Conservation (phyloP, 2,797 vertebrate species). For the Vespertilio murinus region DNA sequence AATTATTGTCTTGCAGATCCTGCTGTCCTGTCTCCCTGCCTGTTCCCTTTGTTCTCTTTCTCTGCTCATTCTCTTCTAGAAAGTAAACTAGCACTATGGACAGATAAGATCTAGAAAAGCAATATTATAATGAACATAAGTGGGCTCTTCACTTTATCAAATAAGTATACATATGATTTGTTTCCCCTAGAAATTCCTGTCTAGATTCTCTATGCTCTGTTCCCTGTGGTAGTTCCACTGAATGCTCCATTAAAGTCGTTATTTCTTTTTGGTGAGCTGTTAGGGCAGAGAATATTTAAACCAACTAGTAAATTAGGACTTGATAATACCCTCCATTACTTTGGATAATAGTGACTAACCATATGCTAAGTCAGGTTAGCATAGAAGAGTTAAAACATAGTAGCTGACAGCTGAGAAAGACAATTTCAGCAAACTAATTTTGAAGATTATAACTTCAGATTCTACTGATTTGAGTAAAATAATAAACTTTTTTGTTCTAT, state of each 20-base stretch:
- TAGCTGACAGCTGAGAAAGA: neutral
- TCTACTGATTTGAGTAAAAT: neutral
- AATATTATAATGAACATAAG: neutral
- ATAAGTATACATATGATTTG: neutral
- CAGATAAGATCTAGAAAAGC: neutral
- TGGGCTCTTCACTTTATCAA: neutral
- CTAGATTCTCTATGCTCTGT: neutral
- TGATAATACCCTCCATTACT: neutral
- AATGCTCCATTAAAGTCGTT: neutral
- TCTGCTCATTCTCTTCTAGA: neutral
- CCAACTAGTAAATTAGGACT: neutral
- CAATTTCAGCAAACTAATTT: neutral
- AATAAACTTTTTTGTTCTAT: neutral
- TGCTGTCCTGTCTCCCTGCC: neutral
- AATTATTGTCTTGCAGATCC: neutral
- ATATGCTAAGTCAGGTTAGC: neutral
- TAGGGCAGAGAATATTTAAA: slow-evolving; percentile 11
- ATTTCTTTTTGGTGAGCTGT: neutral
- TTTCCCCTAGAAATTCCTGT: neutral
- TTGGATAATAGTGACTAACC: neutral
- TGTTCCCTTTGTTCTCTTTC: neutral
- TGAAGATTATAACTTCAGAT: slow-evolving; percentile 12
- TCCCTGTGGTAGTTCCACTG: neutral
- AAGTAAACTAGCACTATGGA: neutral
- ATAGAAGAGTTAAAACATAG: slow-evolving; percentile 14